Evolutionary conservation across 1,140 invertebrate species (phyloP).

Genomic region (Drosophila oshimai): DNA sequence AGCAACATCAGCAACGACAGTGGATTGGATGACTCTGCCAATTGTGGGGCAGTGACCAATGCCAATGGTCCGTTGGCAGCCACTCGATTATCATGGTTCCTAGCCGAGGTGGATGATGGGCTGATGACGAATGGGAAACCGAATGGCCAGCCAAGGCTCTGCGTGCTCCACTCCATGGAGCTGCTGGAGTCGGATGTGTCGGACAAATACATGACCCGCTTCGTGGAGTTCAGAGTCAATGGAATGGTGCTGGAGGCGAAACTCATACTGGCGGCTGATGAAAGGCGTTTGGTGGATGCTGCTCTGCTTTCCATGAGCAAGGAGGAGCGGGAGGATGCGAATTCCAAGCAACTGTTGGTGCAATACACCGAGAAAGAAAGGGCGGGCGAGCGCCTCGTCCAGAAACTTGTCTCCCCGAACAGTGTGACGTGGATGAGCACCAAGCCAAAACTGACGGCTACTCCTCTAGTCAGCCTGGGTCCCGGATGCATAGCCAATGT

Average conservation of each 20-base stretch:
- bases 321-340: conserved; percentile 24
- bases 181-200: conserved; percentile 56
- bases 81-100: conserved; percentile 71
- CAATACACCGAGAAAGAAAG: conserved; percentile 50
- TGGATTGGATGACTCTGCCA: conserved; percentile 55
- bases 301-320: conserved; percentile 46
- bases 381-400: conserved; percentile 36
- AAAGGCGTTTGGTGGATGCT: conserved; percentile 56
- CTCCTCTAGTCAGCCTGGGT: conserved; percentile 41
- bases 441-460: conserved; percentile 27
- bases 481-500: conserved; percentile 42
- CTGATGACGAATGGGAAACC: conserved; percentile 19
- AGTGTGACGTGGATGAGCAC: conserved; percentile 54
- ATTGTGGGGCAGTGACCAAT: conserved; percentile 6
- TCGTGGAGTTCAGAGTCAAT: conserved; percentile 60
- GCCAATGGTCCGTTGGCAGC: conserved; percentile 6
- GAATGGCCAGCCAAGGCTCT: conserved; percentile 36
- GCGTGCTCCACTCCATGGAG: conserved; percentile 70
- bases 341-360: conserved; percentile 34
- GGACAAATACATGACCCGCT: conserved; percentile 65
- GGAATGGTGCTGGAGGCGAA: conserved; percentile 57
- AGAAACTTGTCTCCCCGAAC: conserved; percentile 49
- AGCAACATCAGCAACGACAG: conserved; percentile 58
- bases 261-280: conserved; percentile 67
- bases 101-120: conserved; percentile 72